Evolutionary conservation across 1,140 invertebrate genomes (phyloP).

Genomic region (Neodiprion virginianus): DNA sequence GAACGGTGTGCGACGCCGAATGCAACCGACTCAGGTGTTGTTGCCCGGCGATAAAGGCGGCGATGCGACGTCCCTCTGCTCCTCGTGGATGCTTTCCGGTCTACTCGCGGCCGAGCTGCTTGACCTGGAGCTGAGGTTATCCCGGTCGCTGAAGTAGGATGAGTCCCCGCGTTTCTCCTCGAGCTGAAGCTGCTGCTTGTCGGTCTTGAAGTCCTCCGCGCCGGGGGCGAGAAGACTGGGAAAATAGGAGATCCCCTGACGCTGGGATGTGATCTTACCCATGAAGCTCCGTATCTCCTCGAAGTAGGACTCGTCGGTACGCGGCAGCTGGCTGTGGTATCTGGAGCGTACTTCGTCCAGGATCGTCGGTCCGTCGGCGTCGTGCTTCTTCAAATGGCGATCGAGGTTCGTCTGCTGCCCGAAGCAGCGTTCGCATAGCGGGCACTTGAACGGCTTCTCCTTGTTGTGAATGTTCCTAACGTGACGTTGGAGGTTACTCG

Average conservation of each 20-base stretch:
- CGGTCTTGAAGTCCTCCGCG: conserved; percentile 51
- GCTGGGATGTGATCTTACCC: conserved; percentile 80
- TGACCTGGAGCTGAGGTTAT: conserved; percentile 65
- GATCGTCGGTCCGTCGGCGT: conserved; percentile 84
- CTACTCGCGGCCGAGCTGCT: conserved; percentile 61
- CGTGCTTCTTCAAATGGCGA: conserved; percentile 97
- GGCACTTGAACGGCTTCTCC: conserved; percentile 89
- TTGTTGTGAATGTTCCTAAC: conserved; percentile 99
- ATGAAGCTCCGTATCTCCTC: conserved; percentile 94
- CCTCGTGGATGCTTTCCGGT: conserved; percentile 55
- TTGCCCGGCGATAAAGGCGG: conserved; percentile 55
- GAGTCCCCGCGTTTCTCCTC: conserved; percentile 63
- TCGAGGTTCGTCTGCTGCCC: conserved; percentile 99
- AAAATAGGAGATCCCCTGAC: conserved; percentile 56
- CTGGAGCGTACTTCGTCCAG: conserved; percentile 67
- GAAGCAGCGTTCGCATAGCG: conserved; percentile 89
- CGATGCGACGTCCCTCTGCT: conserved; percentile 50
- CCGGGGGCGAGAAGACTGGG: conserved; percentile 47
- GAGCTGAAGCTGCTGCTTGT: conserved; percentile 54
- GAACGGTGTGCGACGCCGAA: not conserved
- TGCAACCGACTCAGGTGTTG: conserved; percentile 49
- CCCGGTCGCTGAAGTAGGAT: conserved; percentile 65
- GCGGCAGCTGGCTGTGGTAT: conserved; percentile 53
- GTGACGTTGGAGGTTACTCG: conserved; percentile 97
- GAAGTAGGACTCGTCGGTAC: conserved; percentile 84